Conservation (phyloP, 2,888 invertebrate genomes). For the Melangyna quadrimaculata region DNA sequence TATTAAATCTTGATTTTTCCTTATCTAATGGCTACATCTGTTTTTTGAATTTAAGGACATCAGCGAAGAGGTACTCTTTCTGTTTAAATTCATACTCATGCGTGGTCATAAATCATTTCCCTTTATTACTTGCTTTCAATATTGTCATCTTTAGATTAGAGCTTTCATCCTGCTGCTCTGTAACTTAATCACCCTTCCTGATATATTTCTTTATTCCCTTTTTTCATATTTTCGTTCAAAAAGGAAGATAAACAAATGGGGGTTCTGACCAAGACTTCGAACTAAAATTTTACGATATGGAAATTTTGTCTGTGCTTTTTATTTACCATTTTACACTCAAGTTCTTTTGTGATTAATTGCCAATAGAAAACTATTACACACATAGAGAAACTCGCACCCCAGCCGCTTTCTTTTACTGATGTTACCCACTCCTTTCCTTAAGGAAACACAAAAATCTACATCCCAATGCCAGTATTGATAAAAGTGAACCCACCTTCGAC, state of each 20-base stretch:
- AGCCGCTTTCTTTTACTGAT: background rate
- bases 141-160: slow-evolving; percentile 12
- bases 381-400: background rate
- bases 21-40: background rate
- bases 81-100: background rate
- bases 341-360: slow-evolving; percentile 29
- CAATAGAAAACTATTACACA: slow-evolving; percentile 23
- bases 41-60: background rate
- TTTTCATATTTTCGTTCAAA: background rate
- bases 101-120: slow-evolving; percentile 1
- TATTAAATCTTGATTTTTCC: background rate
- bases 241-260: background rate
- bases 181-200: background rate
- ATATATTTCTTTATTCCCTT: background rate
- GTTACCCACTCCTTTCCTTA: background rate
- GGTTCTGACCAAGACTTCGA: background rate
- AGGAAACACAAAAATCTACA: background rate
- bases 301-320: background rate
- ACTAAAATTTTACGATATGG: background rate
- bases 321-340: slow-evolving; percentile 12
- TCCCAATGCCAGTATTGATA: slow-evolving; percentile 36
- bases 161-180: background rate
- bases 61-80: background rate
- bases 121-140: background rate
- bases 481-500: slow-evolving; percentile 28